Evolutionary conservation across 2,888 invertebrate genomes (phyloP), one percentile per base, ranked within the genome.

Genomic region (Spisula solida): DNA sequence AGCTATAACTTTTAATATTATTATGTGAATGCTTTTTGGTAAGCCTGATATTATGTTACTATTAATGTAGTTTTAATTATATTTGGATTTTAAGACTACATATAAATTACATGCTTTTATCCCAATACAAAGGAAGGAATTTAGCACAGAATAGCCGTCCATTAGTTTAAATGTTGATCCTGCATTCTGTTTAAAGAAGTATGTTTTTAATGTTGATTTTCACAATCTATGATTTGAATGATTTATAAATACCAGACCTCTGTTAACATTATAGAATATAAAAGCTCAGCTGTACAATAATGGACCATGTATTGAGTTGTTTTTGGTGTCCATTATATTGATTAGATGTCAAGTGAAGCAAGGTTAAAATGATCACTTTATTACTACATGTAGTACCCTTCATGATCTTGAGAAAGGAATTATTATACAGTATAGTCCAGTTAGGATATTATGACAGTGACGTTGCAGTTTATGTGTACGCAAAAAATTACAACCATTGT

Each of bases 71-170:
- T 25, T 66, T 20, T 51, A 66, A 66, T 66, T 66, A 25, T 60
- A 8, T 66, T 66, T 66, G 25, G 60, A 66, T 66, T 66, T 66
- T 66, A 66, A 66, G 60, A 25, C 25, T 66, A 25, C 25, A 66
- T 66, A 66, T 66, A 25, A 66, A 66, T 66, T 66, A 66, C 60
- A n/a, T 2, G 25, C 60, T 66, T 25, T 66, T 66, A 66, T 66
- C 60, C n/a, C 5, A 25, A 66, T 66, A 25, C 60, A 66, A 66
- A 66, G 60, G 25, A 66, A 66, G 60, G 60, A 10, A 25, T 66
- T 66, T 66, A 66, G 6, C 25, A 25, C 25, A n/a, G 25, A 66
- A 66, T 66, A 25, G 60, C n/a, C 12, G 25, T 66, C 60, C 60
- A 66, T 66, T 66, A 66, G 25, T 25, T 66, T 66, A 66, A 66